Base-by-base conservation (phyloP, 35 echinoderm and acorn worm species). In the Amphiura filiformis region DNA sequence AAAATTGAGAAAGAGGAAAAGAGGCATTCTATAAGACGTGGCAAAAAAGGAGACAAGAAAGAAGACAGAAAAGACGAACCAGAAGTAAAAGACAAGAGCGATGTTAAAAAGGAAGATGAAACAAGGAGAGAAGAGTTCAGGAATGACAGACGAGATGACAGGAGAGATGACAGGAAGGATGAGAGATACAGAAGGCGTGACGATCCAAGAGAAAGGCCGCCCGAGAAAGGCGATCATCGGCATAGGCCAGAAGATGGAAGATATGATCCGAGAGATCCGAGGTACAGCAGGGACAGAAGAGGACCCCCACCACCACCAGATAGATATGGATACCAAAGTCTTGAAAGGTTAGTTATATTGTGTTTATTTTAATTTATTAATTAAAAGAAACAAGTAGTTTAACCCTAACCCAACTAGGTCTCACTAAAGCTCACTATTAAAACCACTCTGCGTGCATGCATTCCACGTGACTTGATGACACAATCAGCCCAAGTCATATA, bases 281-380 rank as follows among this genome's bases (percentile, higher is more conserved):
- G 31, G 11, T n/a, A 70, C 26, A 70, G 61, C 61, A 56, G 49
- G 34, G 83, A 85, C 13, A 37, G 83, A 13, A 34, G 83, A 37
- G 64, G 83, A n/a, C 83, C 83, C 0, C 83, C 83, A 36, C 83
- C 56, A 36, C 83, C 33, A 26, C 22, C 49, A 18, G 83, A 85
- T 61, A 85, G 64, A 61, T 85, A 85, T 65, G 83, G 83, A 34
- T 85, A 85, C 37, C 49, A 61, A 32, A 85, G 83, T 26, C 56
- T 85, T 14, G 83, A 61, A 56, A 85, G 83, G 83, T 85, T 1
- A 85, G 83, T 23, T 47, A 9, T n/a, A n/a, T n/a, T n/a, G n/a
- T n/a, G n/a, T n/a, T n/a, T n/a, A n/a, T n/a, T n/a, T n/a, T n/a
- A n/a, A n/a, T n/a, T n/a, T n/a, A n/a, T n/a, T n/a, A n/a, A n/a